Base-by-base conservation (phyloP, 2,888 invertebrate species). In the Petrolisthes cinctipes region DNA sequence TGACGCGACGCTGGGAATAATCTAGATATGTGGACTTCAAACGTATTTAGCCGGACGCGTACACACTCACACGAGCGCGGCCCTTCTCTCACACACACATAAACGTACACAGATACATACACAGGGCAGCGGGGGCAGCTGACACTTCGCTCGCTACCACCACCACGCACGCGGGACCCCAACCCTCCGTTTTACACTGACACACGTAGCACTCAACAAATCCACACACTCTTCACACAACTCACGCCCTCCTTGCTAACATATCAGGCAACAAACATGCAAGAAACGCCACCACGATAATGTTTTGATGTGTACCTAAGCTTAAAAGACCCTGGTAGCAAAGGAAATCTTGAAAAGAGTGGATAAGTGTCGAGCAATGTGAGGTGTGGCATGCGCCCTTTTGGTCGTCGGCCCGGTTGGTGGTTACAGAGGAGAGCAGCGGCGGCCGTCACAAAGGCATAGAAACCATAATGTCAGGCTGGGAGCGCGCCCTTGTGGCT, bases 371-470 rank as follows among this genome's bases (percentile, higher is more conserved):
- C 9, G 51, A 68, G 79, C 68, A 79, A 85, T 78, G 79, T 79
- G 79, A 51, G 85, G 54, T 86, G 83, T 53, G 86, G 89, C 73
- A 80, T 89, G 86, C 80, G 84, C 84, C 89, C 84, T 56, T 84
- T 51, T 82, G 84, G 84, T 82, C 20, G 86, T 86, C 85, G 89
- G 86, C 84, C 89, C 84, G 82, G 84, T 83, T 86, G 86, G 89
- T 89, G 89, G 89, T 89, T 89, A 89, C 89, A 89, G 86, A 89
- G 89, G 89, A 89, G 89, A 79, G 87, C 86, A 68, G 81, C 68
- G 84, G 86, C 89, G 89, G 89, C 80, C 86, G 86, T 79, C 86
- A 89, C 86, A 89, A 89, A 89, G 86, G 89, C 86, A 86, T 86
- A 84, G 83, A 86, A 84, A 84, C 85, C 83, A 84, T 84, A 82